Conservation (phyloP, 2,888 invertebrate genomes). For the Platerodrilus igneus region DNA sequence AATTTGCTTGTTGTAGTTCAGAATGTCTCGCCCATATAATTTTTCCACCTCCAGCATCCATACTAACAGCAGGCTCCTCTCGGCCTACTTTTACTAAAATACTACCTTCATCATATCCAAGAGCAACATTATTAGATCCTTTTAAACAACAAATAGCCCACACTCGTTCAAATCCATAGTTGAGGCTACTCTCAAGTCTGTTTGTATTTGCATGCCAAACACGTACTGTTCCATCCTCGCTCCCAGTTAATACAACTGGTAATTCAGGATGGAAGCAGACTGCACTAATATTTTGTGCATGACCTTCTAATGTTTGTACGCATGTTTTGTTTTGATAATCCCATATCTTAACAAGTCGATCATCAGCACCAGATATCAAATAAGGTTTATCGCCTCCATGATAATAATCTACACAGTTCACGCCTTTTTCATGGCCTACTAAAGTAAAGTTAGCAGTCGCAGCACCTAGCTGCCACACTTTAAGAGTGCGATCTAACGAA, state of each 20-base stretch:
- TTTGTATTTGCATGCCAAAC: constrained; percentile 99
- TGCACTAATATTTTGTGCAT: constrained; percentile 92
- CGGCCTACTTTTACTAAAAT: constrained; percentile 94
- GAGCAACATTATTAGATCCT: constrained; percentile 93
- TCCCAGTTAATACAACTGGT: constrained; percentile 94
- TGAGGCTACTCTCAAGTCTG: constrained; percentile 90
- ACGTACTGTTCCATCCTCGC: constrained; percentile 95
- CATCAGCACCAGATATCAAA: constrained; percentile 97
- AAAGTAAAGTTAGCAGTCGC: constrained; percentile 96
- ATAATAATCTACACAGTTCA: constrained; percentile 99
- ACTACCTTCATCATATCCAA: constrained; percentile 98
- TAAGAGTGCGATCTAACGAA: constrained; percentile 95
- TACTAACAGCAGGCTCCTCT: constrained; percentile 98
- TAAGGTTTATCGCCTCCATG: constrained; percentile 99
- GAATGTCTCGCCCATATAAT: constrained; percentile 99
- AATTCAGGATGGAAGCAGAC: constrained; percentile 98
- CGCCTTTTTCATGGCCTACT: constrained; percentile 97
- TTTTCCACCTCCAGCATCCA: constrained; percentile 98
- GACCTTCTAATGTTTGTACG: constrained; percentile 96
- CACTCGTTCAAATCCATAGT: constrained; percentile 96
- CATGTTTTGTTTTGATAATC: constrained; percentile 99
- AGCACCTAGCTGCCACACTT: constrained; percentile 97
- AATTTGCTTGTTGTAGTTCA: constrained; percentile 94
- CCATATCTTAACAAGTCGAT: constrained; percentile 97
- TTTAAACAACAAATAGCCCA: constrained; percentile 94